Percentiles rank a stretch among this genome's conserved stretches.
Conservation (phyloP, 2,113 vertebrate species). For the Gopherus evgoodei region DNA sequence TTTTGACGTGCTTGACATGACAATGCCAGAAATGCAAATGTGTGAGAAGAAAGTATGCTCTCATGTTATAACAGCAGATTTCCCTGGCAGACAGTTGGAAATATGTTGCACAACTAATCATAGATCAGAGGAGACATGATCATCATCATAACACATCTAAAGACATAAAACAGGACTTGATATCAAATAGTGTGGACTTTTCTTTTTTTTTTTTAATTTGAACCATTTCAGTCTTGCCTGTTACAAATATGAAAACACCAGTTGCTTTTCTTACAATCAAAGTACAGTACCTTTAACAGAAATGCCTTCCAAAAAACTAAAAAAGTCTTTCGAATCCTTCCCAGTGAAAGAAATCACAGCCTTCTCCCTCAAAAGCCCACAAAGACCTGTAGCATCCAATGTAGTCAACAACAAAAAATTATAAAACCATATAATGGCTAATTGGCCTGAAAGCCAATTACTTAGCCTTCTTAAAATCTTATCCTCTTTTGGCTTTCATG, state of each 20-base stretch:
- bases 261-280: not conserved
- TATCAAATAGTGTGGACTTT: rapidly evolving
- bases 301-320: not conserved
- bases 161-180: not conserved
- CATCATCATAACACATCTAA: not conserved
- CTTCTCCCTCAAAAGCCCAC: not conserved
- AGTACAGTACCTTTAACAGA: not conserved
- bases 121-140: not conserved
- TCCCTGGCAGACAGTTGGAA: not conserved
- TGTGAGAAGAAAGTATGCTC: not conserved
- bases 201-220: not conserved
- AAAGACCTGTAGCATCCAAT: not conserved
- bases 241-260: not conserved
- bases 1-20: slow-evolving; percentile 42
- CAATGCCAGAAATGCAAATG: slow-evolving; percentile 42
- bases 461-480: not conserved
- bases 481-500: not conserved
- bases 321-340: not conserved
- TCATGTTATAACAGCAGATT: not conserved
- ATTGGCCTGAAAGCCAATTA: not conserved
- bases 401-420: not conserved
- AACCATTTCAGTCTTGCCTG: not conserved
- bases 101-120: not conserved
- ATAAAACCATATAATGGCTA: not conserved
- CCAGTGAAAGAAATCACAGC: not conserved